Evolutionary conservation across 1,140 invertebrate species (phyloP).

Genomic region (Cherax quadricarinatus): DNA sequence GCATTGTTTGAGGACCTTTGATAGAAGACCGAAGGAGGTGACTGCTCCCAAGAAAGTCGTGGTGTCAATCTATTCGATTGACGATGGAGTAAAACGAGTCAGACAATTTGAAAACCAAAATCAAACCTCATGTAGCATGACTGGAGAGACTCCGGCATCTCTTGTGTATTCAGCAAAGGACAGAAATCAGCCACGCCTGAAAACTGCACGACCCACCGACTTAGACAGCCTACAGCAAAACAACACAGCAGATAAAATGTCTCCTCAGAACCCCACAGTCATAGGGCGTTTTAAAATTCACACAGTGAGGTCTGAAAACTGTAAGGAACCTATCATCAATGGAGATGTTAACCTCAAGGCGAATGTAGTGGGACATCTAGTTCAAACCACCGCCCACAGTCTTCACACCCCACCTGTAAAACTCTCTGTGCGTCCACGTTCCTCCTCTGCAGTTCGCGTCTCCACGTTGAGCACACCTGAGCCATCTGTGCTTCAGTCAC

Average conservation of each 20-base stretch:
- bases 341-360: neutral
- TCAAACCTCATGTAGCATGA: no score
- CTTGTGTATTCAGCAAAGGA: neutral
- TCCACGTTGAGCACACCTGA: no score
- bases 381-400: neutral
- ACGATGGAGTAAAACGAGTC: slow-evolving; percentile 16
- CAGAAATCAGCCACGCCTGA: neutral
- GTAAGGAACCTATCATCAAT: neutral
- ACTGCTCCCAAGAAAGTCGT: slow-evolving; percentile 22
- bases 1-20: neutral
- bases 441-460: neutral
- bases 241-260: neutral
- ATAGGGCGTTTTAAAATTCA: neutral
- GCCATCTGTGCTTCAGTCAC: no score
- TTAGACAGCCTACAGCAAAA: slow-evolving; percentile 40
- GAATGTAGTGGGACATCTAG: neutral
- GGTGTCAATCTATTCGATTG: slow-evolving; percentile 47
- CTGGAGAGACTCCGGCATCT: no score
- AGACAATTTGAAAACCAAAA: neutral
- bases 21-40: neutral
- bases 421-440: neutral
- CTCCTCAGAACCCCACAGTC: neutral
- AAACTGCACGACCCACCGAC: slow-evolving; percentile 43
- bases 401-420: neutral
- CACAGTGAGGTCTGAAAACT: neutral